Conservation (phyloP, 30 jellyfish, hydroid and myxozoan species). For the Rhopilema esculentum region DNA sequence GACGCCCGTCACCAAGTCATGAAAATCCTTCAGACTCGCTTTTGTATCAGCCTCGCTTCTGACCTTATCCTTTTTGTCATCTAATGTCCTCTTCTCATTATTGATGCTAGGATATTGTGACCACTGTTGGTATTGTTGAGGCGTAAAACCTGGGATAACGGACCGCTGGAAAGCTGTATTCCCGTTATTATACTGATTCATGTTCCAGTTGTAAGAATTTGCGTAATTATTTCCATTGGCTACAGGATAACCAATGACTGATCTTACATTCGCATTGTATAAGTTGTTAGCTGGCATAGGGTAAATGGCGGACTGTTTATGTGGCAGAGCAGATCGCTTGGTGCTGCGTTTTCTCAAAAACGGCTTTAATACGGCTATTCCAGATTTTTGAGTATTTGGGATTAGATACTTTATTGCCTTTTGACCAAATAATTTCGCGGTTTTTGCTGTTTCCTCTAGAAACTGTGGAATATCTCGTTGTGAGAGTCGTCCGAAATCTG, state of each 20-base stretch:
- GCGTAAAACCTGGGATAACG: slow-evolving; percentile 1
- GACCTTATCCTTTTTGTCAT: background rate
- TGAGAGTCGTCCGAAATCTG: background rate
- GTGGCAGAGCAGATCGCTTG: slow-evolving; percentile 25
- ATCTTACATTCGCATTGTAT: slow-evolving; percentile 2
- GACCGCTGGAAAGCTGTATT: slow-evolving; percentile 33
- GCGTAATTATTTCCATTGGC: background rate
- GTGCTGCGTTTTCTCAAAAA: slow-evolving; percentile 36
- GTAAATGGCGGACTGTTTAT: background rate
- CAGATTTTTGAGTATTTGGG: slow-evolving; percentile 31
- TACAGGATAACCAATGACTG: slow-evolving; percentile 41
- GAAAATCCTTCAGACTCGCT: slow-evolving; percentile 45
- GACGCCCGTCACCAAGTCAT: slow-evolving; percentile 33
- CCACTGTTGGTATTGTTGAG: slow-evolving; percentile 9
- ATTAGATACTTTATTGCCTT: slow-evolving; percentile 41
- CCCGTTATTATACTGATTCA: slow-evolving; percentile 13
- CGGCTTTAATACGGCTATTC: slow-evolving; percentile 57
- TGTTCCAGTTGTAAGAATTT: slow-evolving; percentile 29
- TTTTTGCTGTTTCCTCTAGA: slow-evolving; percentile 40
- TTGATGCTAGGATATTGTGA: background rate
- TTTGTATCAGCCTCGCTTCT: slow-evolving; percentile 10
- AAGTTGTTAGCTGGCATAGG: slow-evolving; percentile 4
- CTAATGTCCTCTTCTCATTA: slow-evolving; percentile 25
- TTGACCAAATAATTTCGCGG: slow-evolving; percentile 47
- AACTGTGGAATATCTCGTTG: slow-evolving; percentile 22